A percentile compares a stretch with the other conserved stretches of the same genome.
Conservation (phyloP, 2,797 vertebrate genomes). For the Arnoldichthys spilopterus region DNA sequence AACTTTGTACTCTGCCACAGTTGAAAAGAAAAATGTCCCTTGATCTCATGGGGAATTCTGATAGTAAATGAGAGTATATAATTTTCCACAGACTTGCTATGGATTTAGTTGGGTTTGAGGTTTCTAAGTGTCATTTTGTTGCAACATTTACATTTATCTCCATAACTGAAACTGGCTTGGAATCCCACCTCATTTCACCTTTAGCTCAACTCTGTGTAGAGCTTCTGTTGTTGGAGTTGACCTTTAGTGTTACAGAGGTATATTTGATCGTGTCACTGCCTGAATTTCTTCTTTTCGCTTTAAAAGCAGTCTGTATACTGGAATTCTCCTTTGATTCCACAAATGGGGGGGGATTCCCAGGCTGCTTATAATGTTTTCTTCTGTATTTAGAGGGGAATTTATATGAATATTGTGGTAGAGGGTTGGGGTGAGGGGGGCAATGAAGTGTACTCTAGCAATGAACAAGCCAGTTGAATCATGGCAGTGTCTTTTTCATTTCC, state of each 20-base stretch:
- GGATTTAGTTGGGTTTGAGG: background rate
- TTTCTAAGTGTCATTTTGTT: background rate
- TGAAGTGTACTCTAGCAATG: background rate
- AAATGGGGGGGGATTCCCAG: background rate
- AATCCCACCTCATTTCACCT: background rate
- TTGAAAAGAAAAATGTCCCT: background rate
- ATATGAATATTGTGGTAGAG: too few species aligned
- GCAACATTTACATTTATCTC: background rate
- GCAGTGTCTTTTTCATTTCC: background rate
- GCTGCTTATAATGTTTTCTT: background rate
- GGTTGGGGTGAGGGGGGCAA: too few species aligned
- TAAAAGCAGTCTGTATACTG: background rate
- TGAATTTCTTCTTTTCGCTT: background rate
- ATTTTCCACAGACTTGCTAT: background rate
- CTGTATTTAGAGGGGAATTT: background rate
- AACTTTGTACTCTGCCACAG: background rate
- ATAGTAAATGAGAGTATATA: background rate
- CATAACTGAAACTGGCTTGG: background rate
- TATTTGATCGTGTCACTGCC: background rate
- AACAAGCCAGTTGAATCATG: background rate
- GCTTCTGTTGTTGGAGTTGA: background rate
- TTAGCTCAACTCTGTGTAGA: background rate
- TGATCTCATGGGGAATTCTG: background rate
- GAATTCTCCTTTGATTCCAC: background rate
- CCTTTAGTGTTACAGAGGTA: background rate